Evolutionary conservation across 2,888 invertebrate species (phyloP).

Genomic region (Subacronicta megacephala): DNA sequence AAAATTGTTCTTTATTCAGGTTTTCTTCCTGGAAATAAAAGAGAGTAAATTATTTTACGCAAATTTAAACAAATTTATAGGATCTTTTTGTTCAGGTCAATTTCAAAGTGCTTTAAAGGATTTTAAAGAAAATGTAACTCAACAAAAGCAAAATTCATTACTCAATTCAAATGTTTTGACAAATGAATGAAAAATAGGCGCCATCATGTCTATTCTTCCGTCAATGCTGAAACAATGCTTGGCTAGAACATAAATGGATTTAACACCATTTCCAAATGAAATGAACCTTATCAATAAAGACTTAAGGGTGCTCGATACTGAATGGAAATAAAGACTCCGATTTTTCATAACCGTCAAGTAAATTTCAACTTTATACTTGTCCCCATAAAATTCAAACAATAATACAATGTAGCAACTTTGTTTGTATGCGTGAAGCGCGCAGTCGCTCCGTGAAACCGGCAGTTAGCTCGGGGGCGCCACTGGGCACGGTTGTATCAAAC

Average conservation of each 20-base stretch:
- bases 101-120: neutral
- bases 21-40: too few relatives aligned
- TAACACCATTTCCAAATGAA: constrained; percentile 32
- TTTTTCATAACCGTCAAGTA: constrained; percentile 43
- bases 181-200: constrained; percentile 75
- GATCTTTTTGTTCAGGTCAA: neutral
- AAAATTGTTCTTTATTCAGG: too few relatives aligned
- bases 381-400: constrained; percentile 52
- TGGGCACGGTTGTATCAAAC: constrained; percentile 71
- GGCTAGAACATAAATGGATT: constrained; percentile 43
- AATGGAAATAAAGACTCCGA: constrained; percentile 27
- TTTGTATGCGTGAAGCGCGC: constrained; percentile 73
- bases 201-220: constrained; percentile 77
- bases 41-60: too few relatives aligned
- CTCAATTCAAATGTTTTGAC: constrained; percentile 62
- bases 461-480: constrained; percentile 83
- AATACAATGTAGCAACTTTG: constrained; percentile 48
- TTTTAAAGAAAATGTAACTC: constrained; percentile 5
- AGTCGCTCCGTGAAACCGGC: constrained; percentile 73
- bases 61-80: too few relatives aligned
- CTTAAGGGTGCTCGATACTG: constrained; percentile 33
- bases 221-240: constrained; percentile 77
- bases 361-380: constrained; percentile 58
- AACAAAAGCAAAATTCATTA: constrained; percentile 47
- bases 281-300: constrained; percentile 38